phyloP scores from a whole-genome alignment of 2,113 vertebrate species.

The Carassius gibelio region DNA sequence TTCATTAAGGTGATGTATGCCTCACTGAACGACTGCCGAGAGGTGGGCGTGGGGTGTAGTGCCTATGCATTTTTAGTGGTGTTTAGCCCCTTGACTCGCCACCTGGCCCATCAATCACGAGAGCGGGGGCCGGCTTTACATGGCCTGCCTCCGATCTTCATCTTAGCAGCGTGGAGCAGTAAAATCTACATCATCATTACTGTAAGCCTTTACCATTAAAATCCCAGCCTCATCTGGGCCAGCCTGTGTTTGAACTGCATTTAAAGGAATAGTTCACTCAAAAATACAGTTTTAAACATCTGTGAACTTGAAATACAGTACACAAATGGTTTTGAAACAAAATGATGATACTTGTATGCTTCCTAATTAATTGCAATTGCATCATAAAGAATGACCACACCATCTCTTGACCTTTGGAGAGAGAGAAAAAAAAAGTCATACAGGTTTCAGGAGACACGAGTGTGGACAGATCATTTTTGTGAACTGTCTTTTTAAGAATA shows the following conservation, averaged over 20 bases:
- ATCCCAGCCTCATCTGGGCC: background rate
- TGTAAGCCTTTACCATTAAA: constrained; percentile 44
- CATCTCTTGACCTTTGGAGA: background rate
- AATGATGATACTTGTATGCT: background rate
- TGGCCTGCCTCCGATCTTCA: constrained; percentile 53
- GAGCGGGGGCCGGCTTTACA: constrained; percentile 39
- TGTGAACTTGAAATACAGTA: background rate
- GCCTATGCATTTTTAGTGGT: constrained; percentile 67
- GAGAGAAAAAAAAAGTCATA: background rate
- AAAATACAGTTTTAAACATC: background rate
- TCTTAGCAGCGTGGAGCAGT: constrained; percentile 41
- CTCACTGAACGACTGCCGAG: constrained; percentile 68
- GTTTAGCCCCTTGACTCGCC: constrained; percentile 65
- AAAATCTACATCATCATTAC: constrained; percentile 63
- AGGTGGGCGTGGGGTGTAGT: constrained; percentile 61
- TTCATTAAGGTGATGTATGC: constrained; percentile 80
- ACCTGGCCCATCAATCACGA: constrained; percentile 59
- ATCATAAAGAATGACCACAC: background rate
- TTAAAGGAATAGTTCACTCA: background rate
- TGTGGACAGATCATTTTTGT: background rate
- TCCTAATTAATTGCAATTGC: background rate
- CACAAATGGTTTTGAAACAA: background rate
- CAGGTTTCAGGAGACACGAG: background rate
- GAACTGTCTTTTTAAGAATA: constrained; percentile 56
- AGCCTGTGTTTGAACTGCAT: background rate